A percentile compares a stretch with the other conserved stretches of the same genome.
These are phyloP conservation scores for Lagocephalus sceleratus DNA, from an alignment of 2,797 vertebrate genomes.

Conservation along the genomic window DNA sequence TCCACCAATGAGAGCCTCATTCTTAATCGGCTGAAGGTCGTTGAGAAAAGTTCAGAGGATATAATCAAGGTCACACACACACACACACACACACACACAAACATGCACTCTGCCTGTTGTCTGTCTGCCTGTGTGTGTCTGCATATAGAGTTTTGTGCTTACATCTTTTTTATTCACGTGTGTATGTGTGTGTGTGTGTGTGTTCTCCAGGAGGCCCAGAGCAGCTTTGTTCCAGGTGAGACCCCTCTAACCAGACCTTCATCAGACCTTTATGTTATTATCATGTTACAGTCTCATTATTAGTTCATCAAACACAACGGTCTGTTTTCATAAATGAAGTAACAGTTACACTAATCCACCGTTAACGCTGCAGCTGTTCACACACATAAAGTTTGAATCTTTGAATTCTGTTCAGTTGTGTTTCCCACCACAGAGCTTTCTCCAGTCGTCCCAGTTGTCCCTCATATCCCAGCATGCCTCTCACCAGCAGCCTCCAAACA, in stretches of 20 bases:
- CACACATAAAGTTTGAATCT: no score
- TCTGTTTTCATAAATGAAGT: no score
- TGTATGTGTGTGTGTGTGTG: conserved; percentile 16
- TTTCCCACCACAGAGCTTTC: conserved; percentile 60
- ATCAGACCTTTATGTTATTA: no score
- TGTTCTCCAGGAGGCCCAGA: conserved; percentile 46
- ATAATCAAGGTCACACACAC: conserved; percentile 78
- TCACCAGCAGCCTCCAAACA: conserved; percentile 48
- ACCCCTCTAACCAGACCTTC: background rate
- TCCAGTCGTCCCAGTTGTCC: conserved; percentile 70
- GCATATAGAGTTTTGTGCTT: background rate
- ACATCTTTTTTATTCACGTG: background rate
- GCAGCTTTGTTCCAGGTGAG: conserved; percentile 45
- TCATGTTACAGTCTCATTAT: no score
- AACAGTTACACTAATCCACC: no score
- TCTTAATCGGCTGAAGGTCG: conserved; percentile 80
- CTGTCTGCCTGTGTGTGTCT: no score
- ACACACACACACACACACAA: conserved; percentile 8
- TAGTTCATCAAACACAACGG: no score
- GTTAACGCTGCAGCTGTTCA: no score
- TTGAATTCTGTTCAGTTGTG: background rate
- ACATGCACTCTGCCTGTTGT: background rate
- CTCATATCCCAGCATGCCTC: conserved; percentile 73
- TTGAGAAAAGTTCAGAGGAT: conserved; percentile 83
- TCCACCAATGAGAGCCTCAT: conserved; percentile 83